Percentiles rank a stretch among this genome's conserved stretches.
Evolutionary conservation across 2,797 vertebrate species (phyloP).

Genomic region (Sparidentex hasta): DNA sequence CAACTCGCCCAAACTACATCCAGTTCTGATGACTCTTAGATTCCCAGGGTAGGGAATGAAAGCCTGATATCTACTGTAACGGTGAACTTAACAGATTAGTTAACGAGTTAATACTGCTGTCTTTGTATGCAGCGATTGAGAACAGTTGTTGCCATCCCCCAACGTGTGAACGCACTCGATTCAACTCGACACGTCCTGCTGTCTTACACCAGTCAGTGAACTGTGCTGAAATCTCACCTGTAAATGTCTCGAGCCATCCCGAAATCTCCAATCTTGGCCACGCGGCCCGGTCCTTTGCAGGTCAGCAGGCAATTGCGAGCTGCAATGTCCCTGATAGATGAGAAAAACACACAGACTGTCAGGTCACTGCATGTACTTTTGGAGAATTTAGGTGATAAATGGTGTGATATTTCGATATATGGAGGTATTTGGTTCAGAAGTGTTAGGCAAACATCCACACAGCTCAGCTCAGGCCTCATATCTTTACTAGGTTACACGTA

Average conservation of each 20-base stretch:
- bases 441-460: background rate
- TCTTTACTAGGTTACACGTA: slow-evolving; percentile 23
- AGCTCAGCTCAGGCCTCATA: background rate
- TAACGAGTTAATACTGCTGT: background rate
- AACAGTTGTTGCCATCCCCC: background rate
- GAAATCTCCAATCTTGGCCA: slow-evolving; percentile 99
- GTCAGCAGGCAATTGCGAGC: slow-evolving; percentile 98
- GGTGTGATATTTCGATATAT: background rate
- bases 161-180: background rate
- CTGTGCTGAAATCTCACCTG: slow-evolving; percentile 84
- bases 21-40: background rate
- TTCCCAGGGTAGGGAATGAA: slow-evolving; percentile 1
- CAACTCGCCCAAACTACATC: background rate
- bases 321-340: slow-evolving; percentile 92
- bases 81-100: background rate
- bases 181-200: background rate
- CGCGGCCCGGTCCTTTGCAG: slow-evolving; percentile 92
- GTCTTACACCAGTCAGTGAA: background rate
- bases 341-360: slow-evolving; percentile 17
- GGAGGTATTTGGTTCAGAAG: background rate
- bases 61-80: background rate
- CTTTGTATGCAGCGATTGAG: background rate
- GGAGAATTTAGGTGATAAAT: no score
- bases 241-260: slow-evolving; percentile 99
- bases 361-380: background rate